A percentile compares a stretch with the other conserved stretches of the same genome.
Conservation (phyloP, 2,888 invertebrate genomes). For the Rotaria macrura region DNA sequence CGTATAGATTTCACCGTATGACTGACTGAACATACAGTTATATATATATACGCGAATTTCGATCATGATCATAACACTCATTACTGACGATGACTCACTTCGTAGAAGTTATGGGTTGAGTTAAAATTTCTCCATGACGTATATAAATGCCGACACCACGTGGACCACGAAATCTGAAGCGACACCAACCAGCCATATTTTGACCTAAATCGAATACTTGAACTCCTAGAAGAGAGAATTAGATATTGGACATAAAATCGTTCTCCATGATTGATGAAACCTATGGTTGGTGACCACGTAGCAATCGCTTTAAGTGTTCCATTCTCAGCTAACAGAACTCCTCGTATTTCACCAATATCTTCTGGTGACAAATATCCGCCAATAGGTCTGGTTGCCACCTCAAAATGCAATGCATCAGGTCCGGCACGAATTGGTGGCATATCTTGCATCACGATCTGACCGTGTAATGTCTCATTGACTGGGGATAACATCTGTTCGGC, state of each 20-base stretch:
- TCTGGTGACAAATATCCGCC: not conserved
- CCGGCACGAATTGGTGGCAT: not conserved
- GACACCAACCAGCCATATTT: constrained; percentile 2
- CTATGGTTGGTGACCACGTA: not conserved
- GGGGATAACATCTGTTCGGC: not conserved
- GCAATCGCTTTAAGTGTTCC: not conserved
- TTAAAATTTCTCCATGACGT: not conserved
- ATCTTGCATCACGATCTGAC: not conserved
- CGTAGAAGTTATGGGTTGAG: not conserved
- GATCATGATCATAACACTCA: not conserved
- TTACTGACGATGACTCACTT: not conserved
- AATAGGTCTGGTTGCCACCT: not conserved
- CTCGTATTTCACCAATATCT: not conserved
- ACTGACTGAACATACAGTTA: not conserved
- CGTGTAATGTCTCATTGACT: not conserved
- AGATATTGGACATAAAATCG: too few species aligned
- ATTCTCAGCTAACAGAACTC: not conserved
- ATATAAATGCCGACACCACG: not conserved
- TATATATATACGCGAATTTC: too few species aligned
- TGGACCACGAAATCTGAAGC: not conserved
- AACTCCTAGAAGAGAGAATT: too few species aligned
- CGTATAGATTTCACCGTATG: not conserved
- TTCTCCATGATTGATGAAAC: too few species aligned
- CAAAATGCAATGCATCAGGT: not conserved
- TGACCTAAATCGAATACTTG: not conserved